Evolutionary conservation across 2,888 invertebrate genomes (phyloP), one percentile per base, ranked within the genome.

Genomic region (Euspilapteryx auroguttella): DNA sequence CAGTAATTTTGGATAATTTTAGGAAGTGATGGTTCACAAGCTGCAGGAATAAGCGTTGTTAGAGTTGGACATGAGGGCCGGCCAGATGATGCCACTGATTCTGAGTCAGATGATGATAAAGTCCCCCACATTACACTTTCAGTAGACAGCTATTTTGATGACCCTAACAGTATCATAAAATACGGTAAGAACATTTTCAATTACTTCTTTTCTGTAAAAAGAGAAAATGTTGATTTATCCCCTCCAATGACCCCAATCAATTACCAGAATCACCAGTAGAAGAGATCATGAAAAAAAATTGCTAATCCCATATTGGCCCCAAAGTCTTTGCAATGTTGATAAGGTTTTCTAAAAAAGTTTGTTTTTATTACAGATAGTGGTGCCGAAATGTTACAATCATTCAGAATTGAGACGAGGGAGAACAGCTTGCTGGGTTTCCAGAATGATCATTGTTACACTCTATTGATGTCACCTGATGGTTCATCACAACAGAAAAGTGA

Each of bases 371-470:
- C 53, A 59, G 75, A 77, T 43, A 73, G 75, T 50, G 73, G 77
- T 33, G 69, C 73, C 30, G 69, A 76, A 53, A 75, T 76, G 71
- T 53, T 76, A 36, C 75, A 75, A 36, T 71, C 73, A 20, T 45
- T 75, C 33, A 54, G 66, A 39, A 71, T 75, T 43, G 75, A 75
- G 42, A 75, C 75, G 28, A 52, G 75, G 39, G 77, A 77, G 40
- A 73, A 73, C 26, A 76, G 75, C 45, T 68, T 82, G 32, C 76
- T 82, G 42, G 81, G 86, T 3, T 82, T 86, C 40, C 81, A 82
- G 45, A 82, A 89, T 65, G 90, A 90, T 55, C 90, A 91, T 48
- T 89, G 89, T 48, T 90, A 90, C 40, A 89, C 89, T 24, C 80
- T 83, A 25, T 78, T 82, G 21, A 83, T 80, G 17, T 85, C 86